Percentiles rank a stretch among this genome's conserved stretches.
phyloP scores from a whole-genome alignment of 2,113 vertebrate genomes.

The Setophaga kirtlandii region DNA sequence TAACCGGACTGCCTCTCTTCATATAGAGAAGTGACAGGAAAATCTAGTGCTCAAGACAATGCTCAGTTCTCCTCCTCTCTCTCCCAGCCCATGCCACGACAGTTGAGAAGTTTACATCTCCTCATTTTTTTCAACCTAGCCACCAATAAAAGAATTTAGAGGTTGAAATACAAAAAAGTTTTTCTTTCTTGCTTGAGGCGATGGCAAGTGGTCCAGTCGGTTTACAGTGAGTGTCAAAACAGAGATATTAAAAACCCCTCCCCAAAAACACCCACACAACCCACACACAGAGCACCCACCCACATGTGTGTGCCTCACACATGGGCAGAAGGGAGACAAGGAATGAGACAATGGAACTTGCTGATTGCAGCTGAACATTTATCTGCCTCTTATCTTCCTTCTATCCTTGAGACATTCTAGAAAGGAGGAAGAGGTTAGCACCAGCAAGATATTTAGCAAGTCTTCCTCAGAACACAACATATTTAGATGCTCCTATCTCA shows the following conservation, averaged over 20 bases:
- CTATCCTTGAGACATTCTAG: background rate
- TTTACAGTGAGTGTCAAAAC: background rate
- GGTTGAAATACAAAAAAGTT: background rate
- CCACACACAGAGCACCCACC: background rate
- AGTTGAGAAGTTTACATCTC: background rate
- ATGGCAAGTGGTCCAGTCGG: background rate
- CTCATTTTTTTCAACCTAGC: background rate
- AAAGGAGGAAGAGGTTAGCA: background rate
- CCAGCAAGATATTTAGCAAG: background rate
- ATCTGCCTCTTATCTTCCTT: background rate
- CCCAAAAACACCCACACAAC: background rate
- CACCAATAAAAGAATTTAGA: background rate
- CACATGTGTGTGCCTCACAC: background rate
- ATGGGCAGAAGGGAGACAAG: background rate
- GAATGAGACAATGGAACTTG: conserved; percentile 23
- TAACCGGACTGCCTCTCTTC: background rate
- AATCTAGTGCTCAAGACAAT: background rate
- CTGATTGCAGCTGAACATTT: conserved; percentile 25
- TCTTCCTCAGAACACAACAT: background rate
- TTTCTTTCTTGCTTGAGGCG: background rate
- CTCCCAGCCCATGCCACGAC: background rate
- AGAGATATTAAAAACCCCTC: background rate
- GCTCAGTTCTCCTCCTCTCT: background rate
- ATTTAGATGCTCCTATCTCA: background rate
- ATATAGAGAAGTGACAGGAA: background rate